A percentile compares a stretch with the other conserved stretches of the same genome.
phyloP scores from a whole-genome alignment of 30 jellyfish, hydroid and myxozoan genomes.

The Mastigias papua region DNA sequence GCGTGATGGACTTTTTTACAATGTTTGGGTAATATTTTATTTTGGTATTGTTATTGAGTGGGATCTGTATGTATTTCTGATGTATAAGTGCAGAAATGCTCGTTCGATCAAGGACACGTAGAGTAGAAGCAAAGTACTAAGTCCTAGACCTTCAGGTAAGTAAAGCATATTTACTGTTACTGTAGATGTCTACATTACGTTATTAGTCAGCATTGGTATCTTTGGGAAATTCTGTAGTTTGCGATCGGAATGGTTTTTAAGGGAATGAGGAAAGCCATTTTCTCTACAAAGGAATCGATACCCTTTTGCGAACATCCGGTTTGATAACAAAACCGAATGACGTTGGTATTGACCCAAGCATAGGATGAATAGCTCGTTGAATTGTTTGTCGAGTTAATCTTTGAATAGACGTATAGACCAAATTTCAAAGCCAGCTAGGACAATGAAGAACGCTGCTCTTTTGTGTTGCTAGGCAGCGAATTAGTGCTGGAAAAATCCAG shows the following conservation, averaged over 20 bases:
- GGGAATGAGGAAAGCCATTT: not conserved
- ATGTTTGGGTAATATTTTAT: not conserved
- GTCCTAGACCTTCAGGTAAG: not conserved
- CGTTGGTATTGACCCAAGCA: not conserved
- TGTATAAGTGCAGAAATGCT: no score
- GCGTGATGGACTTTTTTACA: not conserved
- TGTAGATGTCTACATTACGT: no score
- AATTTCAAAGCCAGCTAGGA: not conserved
- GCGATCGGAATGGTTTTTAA: not conserved
- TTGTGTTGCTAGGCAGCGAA: slow-evolving; percentile 2
- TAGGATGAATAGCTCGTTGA: not conserved
- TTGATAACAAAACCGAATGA: not conserved
- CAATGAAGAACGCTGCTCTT: not conserved
- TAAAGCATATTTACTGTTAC: no score
- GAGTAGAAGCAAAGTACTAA: not conserved
- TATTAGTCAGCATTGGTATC: no score
- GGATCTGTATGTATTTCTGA: not conserved
- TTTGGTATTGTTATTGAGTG: not conserved
- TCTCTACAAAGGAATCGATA: not conserved
- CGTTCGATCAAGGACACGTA: not conserved
- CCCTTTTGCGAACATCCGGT: not conserved
- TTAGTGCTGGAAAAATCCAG: not conserved
- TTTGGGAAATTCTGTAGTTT: not conserved
- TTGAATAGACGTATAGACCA: slow-evolving; percentile 7
- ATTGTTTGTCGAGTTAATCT: slow-evolving; percentile 16